Evolutionary conservation across 2,113 vertebrate genomes (phyloP).

Genomic region (Pelusios castaneus): DNA sequence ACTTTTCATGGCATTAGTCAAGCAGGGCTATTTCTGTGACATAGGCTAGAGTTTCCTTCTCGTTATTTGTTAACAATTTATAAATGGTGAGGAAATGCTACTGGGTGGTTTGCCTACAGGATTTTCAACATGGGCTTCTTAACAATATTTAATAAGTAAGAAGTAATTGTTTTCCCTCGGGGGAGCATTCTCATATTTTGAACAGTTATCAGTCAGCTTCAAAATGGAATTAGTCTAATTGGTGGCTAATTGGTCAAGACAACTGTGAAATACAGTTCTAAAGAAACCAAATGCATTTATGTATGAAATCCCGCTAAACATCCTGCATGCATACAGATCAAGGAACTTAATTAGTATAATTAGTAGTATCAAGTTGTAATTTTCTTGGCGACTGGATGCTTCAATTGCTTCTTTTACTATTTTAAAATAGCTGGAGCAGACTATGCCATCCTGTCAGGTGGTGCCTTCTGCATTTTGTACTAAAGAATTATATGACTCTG

Average conservation of each 20-base stretch:
- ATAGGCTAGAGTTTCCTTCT: not conserved
- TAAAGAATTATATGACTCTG: constrained; percentile 26
- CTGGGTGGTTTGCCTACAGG: not conserved
- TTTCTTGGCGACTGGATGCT: constrained; percentile 32
- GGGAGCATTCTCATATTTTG: constrained; percentile 48
- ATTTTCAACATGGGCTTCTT: constrained; percentile 14
- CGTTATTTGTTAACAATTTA: not conserved
- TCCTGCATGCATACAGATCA: constrained; percentile 45
- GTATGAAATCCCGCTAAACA: constrained; percentile 54
- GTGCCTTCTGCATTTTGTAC: constrained; percentile 3
- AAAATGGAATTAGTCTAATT: constrained; percentile 59
- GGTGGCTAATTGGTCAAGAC: constrained; percentile 69
- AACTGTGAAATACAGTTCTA: constrained; percentile 55
- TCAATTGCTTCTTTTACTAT: constrained; percentile 18
- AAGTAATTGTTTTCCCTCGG: constrained; percentile 44
- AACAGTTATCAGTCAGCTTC: constrained; percentile 51
- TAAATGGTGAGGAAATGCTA: not conserved
- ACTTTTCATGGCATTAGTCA: not conserved
- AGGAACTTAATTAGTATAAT: constrained; percentile 53
- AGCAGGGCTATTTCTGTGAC: not conserved
- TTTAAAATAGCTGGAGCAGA: not conserved
- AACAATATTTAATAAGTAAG: constrained; percentile 12
- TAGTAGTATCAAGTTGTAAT: constrained; percentile 61
- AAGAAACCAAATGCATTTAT: constrained; percentile 51
- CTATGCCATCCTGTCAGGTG: not conserved